Percentiles rank a stretch among this genome's conserved stretches.
These are phyloP conservation scores for Amphiura filiformis DNA, from an alignment of 35 echinoderm and acorn worm genomes.

Conservation along the genomic window DNA sequence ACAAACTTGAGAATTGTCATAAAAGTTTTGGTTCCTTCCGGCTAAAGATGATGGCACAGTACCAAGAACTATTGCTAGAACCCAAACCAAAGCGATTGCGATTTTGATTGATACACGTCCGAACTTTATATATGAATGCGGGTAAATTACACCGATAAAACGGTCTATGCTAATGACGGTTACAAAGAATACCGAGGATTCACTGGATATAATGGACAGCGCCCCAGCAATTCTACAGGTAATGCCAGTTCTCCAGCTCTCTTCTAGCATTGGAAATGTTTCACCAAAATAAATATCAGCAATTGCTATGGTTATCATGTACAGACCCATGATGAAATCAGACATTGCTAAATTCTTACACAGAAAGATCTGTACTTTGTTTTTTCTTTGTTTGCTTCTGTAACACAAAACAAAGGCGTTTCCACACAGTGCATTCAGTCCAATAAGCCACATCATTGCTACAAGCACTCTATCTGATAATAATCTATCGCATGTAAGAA, in stretches of 20 bases:
- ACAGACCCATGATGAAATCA: background rate
- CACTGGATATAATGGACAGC: background rate
- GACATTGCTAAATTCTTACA: background rate
- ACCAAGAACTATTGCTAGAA: too few relatives aligned
- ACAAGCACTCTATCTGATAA: background rate
- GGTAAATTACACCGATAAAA: background rate
- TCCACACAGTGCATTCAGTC: background rate
- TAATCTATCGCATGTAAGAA: background rate
- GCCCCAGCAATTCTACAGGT: background rate
- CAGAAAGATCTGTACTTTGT: background rate
- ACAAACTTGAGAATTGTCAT: too few relatives aligned
- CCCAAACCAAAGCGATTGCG: too few relatives aligned
- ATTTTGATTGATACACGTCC: too few relatives aligned
- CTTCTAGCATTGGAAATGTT: background rate
- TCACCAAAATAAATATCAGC: background rate
- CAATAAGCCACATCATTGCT: background rate
- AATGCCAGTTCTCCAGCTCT: background rate
- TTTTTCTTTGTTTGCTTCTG: background rate
- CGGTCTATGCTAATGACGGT: background rate
- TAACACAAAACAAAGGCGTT: background rate
- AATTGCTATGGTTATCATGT: background rate
- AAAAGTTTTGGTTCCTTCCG: too few relatives aligned
- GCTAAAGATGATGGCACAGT: too few relatives aligned
- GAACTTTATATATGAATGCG: background rate
- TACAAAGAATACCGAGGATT: background rate